Base-by-base conservation (phyloP, 1,140 invertebrate species). In the Leucophenga varia region DNA sequence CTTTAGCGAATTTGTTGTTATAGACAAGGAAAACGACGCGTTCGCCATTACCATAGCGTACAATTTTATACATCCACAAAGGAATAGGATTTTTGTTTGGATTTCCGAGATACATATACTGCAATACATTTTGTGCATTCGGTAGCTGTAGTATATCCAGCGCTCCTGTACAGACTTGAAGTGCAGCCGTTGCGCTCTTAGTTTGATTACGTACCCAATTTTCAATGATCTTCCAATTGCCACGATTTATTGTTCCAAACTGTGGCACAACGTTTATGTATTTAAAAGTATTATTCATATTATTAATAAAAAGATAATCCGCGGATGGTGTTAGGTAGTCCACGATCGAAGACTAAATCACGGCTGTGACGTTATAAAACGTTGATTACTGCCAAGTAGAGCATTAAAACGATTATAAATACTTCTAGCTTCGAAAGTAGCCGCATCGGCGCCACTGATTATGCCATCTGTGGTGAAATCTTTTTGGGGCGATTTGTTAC, bases 211-310 rank as follows among this genome's bases (percentile, higher is more conserved):
- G 52, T 3, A 60, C 25, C 45, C 46, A 60, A 1, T 51, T 43
- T 47, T 78, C 72, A 9, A 76, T 48, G 3, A 51, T 35, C 18
- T 58, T 51, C 78, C 79, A 81, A 54, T 81, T 80, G n/a, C 69
- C 59, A 2, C 57, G 67, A 30, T 79, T 78, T 17, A 80, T 64
- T 5, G 48, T 70, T 39, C 77, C 70, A 64, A 76, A 81, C 53
- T 79, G 77, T 1, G 78, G 76, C 8, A 61, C 74, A 0, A 60
- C 70, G 49, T 81, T 81, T 0, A 76, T 51, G 44, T 75, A 80
- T 44, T 75, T 78, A 38, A 59, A 74, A 12, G 74, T 75, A n/a
- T 58, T 48, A 25, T 51, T 45, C 54, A 52, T 61, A n/a, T 61
- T 44, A n/a, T 50, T 43, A 2, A 20, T 32, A 13, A 14, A 61